Conservation (phyloP, 2,797 vertebrate genomes). For the Spinibarbus caldwelli region DNA sequence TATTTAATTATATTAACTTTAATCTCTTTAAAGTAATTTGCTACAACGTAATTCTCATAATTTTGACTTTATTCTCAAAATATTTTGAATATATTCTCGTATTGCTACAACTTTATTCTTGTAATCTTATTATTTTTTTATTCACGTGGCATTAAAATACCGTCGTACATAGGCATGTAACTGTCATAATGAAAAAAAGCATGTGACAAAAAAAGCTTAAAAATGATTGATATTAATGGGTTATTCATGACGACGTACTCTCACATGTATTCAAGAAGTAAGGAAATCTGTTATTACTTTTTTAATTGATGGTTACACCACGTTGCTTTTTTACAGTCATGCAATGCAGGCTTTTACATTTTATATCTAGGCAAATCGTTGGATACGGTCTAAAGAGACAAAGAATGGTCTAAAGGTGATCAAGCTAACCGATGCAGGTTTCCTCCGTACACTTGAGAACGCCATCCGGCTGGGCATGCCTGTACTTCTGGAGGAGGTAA, state of each 20-base stretch:
- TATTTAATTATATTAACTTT: neutral
- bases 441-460: conserved; percentile 84
- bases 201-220: neutral
- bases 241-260: neutral
- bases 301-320: neutral
- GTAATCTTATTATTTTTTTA: neutral
- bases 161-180: neutral
- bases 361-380: conserved; percentile 80
- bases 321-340: neutral
- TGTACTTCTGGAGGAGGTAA: conserved; percentile 85
- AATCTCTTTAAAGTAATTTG: neutral
- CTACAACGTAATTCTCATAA: neutral
- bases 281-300: neutral
- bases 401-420: conserved; percentile 84
- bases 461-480: conserved; percentile 83
- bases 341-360: neutral
- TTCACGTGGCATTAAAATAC: neutral
- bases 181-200: too few relatives aligned
- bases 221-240: neutral
- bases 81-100: too few relatives aligned
- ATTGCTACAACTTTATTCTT: too few relatives aligned
- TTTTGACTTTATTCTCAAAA: neutral
- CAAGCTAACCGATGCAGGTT: conserved; percentile 83
- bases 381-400: conserved; percentile 85
- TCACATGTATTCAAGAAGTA: neutral